These are phyloP conservation scores for Pogona vitticeps DNA, from an alignment of 2,113 vertebrate species.

Conservation along the genomic window DNA sequence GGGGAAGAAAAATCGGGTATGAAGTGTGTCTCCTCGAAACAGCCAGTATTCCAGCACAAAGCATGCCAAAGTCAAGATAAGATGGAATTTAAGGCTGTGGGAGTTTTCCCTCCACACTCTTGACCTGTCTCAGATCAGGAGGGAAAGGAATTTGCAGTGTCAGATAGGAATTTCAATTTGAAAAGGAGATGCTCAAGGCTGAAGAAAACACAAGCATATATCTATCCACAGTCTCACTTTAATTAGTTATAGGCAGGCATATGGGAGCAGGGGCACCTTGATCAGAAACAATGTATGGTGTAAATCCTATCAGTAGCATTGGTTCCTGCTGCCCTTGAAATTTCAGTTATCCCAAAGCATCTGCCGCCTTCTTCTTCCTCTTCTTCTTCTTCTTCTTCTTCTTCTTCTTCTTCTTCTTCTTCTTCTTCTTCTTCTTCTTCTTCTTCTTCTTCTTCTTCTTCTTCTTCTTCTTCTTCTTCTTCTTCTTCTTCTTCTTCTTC, in stretches of 20 bases:
- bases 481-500: too few relatives aligned
- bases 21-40: background rate
- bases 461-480: background rate
- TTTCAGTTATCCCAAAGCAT: too few relatives aligned
- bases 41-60: background rate
- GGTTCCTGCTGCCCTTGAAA: too few relatives aligned
- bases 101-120: background rate
- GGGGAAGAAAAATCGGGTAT: background rate
- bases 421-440: background rate
- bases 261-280: background rate
- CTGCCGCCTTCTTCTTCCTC: too few relatives aligned
- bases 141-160: background rate
- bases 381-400: background rate
- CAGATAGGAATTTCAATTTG: background rate
- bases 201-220: background rate
- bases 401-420: background rate
- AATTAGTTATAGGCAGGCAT: background rate
- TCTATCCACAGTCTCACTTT: background rate
- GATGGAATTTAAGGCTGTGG: background rate
- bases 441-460: background rate
- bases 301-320: too few relatives aligned
- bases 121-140: background rate
- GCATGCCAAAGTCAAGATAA: background rate
- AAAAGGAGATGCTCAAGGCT: background rate
- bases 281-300: too few relatives aligned